A percentile compares a stretch with the other conserved stretches of the same genome.
Conservation (phyloP, 2,888 invertebrate species). For the Nomada lathburiana region DNA sequence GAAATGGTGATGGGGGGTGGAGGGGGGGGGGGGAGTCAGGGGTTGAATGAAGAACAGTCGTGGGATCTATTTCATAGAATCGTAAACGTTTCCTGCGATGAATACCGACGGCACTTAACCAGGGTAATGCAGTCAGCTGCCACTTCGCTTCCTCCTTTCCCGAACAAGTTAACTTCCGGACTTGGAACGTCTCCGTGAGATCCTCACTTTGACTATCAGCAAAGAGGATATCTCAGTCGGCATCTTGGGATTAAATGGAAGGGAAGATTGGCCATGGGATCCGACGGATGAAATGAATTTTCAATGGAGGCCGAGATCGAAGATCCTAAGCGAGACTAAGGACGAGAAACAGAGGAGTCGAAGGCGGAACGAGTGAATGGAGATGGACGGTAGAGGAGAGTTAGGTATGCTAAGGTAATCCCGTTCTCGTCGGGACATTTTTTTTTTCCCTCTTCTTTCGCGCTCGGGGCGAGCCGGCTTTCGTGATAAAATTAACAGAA, state of each 20-base stretch:
- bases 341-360: constrained; percentile 46
- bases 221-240: constrained; percentile 72
- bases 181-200: constrained; percentile 62
- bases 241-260: constrained; percentile 76
- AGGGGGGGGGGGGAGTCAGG: too few species aligned
- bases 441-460: background rate
- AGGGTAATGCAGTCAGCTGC: constrained; percentile 70
- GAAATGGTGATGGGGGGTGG: too few species aligned
- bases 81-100: constrained; percentile 53
- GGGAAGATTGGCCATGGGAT: constrained; percentile 77
- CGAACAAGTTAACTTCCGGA: constrained; percentile 69
- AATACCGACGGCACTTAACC: constrained; percentile 63
- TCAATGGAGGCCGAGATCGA: constrained; percentile 74
- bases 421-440: constrained; percentile 20
- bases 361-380: background rate
- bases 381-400: background rate
- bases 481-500: constrained; percentile 43
- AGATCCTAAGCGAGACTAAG: constrained; percentile 52
- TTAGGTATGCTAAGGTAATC: constrained; percentile 49
- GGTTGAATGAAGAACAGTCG: background rate
- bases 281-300: constrained; percentile 78
- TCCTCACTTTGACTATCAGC: constrained; percentile 73
- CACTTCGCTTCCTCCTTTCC: constrained; percentile 61
- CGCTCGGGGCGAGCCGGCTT: background rate
- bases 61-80: constrained; percentile 50